Conservation (phyloP, 2,113 vertebrate genomes). For the Porphyrio hochstetteri region DNA sequence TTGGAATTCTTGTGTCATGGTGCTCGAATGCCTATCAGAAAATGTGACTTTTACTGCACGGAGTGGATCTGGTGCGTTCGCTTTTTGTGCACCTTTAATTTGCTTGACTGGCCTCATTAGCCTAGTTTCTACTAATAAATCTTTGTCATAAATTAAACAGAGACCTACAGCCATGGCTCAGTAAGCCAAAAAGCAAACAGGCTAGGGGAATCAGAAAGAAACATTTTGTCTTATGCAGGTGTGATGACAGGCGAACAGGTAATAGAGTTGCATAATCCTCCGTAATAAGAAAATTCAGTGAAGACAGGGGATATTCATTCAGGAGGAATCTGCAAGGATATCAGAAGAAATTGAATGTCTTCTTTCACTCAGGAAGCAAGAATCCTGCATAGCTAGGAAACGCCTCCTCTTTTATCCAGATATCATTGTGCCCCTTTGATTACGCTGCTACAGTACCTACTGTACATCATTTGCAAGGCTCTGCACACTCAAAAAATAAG, state of each 20-base stretch:
- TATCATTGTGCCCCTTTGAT: not conserved
- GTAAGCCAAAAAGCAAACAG: not conserved
- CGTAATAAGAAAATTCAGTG: not conserved
- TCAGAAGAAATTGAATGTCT: not conserved
- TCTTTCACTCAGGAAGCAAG: not conserved
- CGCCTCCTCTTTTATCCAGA: not conserved
- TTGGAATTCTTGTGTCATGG: not conserved
- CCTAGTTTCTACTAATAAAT: not conserved
- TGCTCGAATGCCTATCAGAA: not conserved
- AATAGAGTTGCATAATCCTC: not conserved
- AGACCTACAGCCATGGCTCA: not conserved
- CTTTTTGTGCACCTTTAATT: not conserved
- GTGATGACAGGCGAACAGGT: not conserved
- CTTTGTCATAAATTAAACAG: not conserved
- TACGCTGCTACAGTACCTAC: not conserved
- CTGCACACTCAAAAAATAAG: not conserved
- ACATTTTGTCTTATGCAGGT: not conserved
- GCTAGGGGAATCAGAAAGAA: not conserved
- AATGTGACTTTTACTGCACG: not conserved
- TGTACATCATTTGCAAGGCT: not conserved
- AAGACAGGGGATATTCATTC: not conserved
- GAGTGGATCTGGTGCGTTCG: not conserved
- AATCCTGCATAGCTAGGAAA: not conserved
- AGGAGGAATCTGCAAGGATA: not conserved
- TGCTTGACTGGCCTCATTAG: not conserved